Evolutionary conservation across 1,140 invertebrate genomes (phyloP), one percentile per base, ranked within the genome.

Genomic region (Tenebrio molitor): DNA sequence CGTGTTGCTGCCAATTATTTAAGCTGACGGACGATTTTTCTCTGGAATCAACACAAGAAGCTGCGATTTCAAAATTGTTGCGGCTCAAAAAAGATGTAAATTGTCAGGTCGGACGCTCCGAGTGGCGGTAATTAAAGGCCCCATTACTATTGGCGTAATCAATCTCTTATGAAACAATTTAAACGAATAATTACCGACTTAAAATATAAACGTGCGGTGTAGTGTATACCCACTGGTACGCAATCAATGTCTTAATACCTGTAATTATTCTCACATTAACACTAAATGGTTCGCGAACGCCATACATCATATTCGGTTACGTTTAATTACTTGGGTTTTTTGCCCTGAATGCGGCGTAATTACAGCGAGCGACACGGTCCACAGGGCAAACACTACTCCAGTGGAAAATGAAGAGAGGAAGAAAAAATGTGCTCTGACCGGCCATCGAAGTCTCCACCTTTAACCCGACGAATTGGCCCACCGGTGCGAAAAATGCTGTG

Each of bases 251-350:
- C 41, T 71, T 58, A 58, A 58, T 58, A 58, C 64, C 64, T 62
- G 53, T 73, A 73, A 73, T 73, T 73, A 73, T 73, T 63, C 66
- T 73, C 71, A 65, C 71, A 73, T 73, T 73, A 73, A 62, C 65
- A 68, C 71, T 73, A 73, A 73, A 73, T 23, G 42, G n/a, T 67
- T 36, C 12, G 12, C 46, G 36, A 63, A 68, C 46, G 41, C 67
- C 65, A 68, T 68, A 68, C 64, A 63, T 73, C 65, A 68, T 46
- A 46, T 68, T 46, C 42, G 39, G 65, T 58, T 58, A 12, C 21
- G 19, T 58, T 58, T 58, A 58, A 58, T 58, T 29, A 58, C 50
- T 29, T 29, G 16, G 50, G n/a, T 58, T 58, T 58, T 58, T 58
- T 58, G 50, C 50, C 29, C 50, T 25, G n/a, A 25, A 58, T 58